Percentiles rank a stretch among this genome's conserved stretches.
These are phyloP conservation scores for Drosophila micromelanica DNA, from an alignment of 1,140 invertebrate genomes.

Conservation along the genomic window DNA sequence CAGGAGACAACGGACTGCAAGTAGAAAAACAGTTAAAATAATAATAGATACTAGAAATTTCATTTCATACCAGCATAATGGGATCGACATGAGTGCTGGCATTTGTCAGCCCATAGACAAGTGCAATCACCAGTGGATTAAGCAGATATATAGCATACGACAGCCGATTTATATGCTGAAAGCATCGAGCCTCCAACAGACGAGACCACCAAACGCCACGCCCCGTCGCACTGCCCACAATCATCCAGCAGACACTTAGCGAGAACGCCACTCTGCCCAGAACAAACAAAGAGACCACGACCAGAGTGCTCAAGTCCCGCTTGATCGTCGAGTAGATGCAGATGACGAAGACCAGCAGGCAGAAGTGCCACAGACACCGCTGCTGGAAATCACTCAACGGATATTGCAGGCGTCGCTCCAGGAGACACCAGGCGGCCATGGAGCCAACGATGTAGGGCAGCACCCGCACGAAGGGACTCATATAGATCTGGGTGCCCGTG, in stretches of 20 bases:
- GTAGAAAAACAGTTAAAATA: constrained; percentile 11
- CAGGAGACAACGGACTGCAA: constrained; percentile 64
- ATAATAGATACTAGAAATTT: background rate
- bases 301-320: constrained; percentile 65
- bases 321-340: constrained; percentile 76
- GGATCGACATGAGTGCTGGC: constrained; percentile 75
- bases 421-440: constrained; percentile 67
- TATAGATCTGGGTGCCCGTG: constrained; percentile 77
- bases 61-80: constrained; percentile 68
- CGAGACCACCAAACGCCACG: constrained; percentile 77
- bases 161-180: constrained; percentile 80
- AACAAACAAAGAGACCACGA: constrained; percentile 64
- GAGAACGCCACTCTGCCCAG: constrained; percentile 68
- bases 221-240: constrained; percentile 74
- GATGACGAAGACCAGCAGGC: constrained; percentile 54
- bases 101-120: constrained; percentile 68
- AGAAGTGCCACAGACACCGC: constrained; percentile 67
- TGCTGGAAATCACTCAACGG: constrained; percentile 58
- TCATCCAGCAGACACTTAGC: constrained; percentile 76
- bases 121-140: constrained; percentile 76
- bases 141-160: constrained; percentile 81
- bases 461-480: constrained; percentile 75
- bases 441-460: constrained; percentile 77
- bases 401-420: constrained; percentile 44
- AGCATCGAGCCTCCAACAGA: constrained; percentile 67